A percentile compares a stretch with the other conserved stretches of the same genome.
phyloP scores from a whole-genome alignment of 2,797 vertebrate species.

The Malurus leucopterus region DNA sequence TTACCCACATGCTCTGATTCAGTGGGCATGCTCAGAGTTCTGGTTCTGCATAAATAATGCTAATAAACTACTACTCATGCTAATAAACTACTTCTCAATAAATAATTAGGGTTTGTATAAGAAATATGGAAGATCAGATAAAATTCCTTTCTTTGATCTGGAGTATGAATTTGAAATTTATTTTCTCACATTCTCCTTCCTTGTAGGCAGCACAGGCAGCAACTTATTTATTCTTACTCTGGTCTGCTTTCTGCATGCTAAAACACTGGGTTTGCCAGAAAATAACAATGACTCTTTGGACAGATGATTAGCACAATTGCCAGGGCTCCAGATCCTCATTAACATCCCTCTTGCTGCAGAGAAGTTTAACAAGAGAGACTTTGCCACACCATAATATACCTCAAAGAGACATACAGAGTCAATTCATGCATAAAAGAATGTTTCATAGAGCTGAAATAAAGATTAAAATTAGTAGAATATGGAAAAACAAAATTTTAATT shows the following conservation, averaged over 20 bases:
- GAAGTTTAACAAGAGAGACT: not conserved
- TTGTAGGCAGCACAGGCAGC: not conserved
- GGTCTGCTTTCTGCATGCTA: not conserved
- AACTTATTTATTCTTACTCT: not conserved
- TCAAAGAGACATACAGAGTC: not conserved
- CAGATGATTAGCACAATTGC: not conserved
- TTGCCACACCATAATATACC: not conserved
- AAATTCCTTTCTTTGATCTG: not conserved
- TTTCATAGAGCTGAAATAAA: not conserved
- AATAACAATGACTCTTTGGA: not conserved
- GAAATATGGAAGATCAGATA: not conserved
- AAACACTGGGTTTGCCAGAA: not conserved
- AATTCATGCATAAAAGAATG: not conserved
- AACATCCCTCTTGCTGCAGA: not conserved
- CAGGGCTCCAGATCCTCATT: not conserved
- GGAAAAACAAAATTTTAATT: not conserved
- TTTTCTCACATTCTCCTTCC: not conserved
- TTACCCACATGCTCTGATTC: not conserved
- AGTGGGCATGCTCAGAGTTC: not conserved
- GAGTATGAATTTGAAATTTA: not conserved
- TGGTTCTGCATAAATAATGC: not conserved
- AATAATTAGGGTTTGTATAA: not conserved
- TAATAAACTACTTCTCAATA: not conserved
- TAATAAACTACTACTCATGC: not conserved
- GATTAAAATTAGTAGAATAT: not conserved